These are phyloP conservation scores for Pectinophora gossypiella DNA, from an alignment of 1,140 invertebrate genomes.

Conservation along the genomic window DNA sequence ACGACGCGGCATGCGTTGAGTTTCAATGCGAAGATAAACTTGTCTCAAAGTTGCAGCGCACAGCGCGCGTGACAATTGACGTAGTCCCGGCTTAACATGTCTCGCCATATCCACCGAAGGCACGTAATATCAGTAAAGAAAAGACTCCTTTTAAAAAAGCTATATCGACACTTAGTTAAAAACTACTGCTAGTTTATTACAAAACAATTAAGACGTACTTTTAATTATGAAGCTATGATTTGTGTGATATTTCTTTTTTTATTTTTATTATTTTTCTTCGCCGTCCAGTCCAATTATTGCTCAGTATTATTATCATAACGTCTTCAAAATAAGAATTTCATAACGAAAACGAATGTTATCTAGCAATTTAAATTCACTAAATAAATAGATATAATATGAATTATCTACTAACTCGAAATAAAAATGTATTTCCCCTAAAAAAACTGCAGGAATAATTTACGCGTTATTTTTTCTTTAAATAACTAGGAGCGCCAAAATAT, in stretches of 20 bases:
- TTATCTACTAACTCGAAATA: conserved; percentile 58
- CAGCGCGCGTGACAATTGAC: no score
- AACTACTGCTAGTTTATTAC: conserved; percentile 53
- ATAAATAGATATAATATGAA: conserved; percentile 60
- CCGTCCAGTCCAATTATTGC: conserved; percentile 10
- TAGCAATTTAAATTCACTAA: conserved; percentile 40
- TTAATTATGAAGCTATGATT: conserved; percentile 39
- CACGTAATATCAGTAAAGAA: conserved; percentile 58
- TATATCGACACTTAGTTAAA: conserved; percentile 54
- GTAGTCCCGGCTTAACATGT: no score
- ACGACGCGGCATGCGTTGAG: no score
- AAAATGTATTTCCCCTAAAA: conserved; percentile 37
- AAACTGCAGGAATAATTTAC: conserved; percentile 37
- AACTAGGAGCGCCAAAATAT: conserved; percentile 40
- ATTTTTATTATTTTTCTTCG: conserved; percentile 3
- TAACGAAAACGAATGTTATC: background rate
- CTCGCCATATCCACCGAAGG: conserved; percentile 49
- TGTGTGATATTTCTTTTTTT: conserved; percentile 40
- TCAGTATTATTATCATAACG: background rate
- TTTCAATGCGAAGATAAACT: no score
- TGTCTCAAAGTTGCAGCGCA: no score
- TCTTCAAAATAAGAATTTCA: background rate
- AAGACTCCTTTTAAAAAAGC: conserved; percentile 62
- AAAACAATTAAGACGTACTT: conserved; percentile 30
- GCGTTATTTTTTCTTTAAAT: conserved; percentile 12